Conservation (phyloP, 1,140 invertebrate genomes). For the Schlechtendalia chinensis region DNA sequence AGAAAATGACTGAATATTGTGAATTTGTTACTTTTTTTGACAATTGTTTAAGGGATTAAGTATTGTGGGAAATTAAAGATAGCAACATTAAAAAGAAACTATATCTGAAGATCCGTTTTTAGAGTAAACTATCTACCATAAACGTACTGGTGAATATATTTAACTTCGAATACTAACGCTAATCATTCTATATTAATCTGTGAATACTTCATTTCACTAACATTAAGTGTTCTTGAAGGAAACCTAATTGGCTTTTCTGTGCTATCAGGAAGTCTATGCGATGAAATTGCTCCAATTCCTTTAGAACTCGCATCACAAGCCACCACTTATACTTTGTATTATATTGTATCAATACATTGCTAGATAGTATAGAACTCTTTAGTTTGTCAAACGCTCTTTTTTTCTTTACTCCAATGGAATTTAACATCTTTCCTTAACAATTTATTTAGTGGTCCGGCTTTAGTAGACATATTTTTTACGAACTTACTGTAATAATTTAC, state of each 20-base stretch:
- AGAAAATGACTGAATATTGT: too few relatives aligned
- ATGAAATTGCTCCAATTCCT: conserved; percentile 55
- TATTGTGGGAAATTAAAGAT: too few relatives aligned
- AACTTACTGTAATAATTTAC: conserved; percentile 50
- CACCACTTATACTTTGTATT: conserved; percentile 53
- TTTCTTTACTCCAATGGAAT: conserved; percentile 50
- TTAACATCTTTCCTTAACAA: conserved; percentile 38
- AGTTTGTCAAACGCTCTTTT: conserved; percentile 46
- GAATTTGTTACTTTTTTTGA: too few relatives aligned
- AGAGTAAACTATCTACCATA: conserved; percentile 58
- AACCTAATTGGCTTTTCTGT: conserved; percentile 51
- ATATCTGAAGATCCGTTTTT: conserved; percentile 59
- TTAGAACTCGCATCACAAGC: conserved; percentile 23
- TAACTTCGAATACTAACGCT: conserved; percentile 57
- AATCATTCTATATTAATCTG: conserved; percentile 60
- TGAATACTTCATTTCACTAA: conserved; percentile 55
- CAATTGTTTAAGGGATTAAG: too few relatives aligned
- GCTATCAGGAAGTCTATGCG: conserved; percentile 53
- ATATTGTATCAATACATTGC: conserved; percentile 53
- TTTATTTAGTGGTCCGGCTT: conserved; percentile 52
- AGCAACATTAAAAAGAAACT: too few relatives aligned
- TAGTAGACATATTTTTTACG: conserved; percentile 55
- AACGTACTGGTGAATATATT: conserved; percentile 57
- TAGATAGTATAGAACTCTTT: conserved; percentile 42
- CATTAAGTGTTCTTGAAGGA: not conserved